Conservation (phyloP, 2,797 vertebrate species). For the Anabacerthia variegaticeps region DNA sequence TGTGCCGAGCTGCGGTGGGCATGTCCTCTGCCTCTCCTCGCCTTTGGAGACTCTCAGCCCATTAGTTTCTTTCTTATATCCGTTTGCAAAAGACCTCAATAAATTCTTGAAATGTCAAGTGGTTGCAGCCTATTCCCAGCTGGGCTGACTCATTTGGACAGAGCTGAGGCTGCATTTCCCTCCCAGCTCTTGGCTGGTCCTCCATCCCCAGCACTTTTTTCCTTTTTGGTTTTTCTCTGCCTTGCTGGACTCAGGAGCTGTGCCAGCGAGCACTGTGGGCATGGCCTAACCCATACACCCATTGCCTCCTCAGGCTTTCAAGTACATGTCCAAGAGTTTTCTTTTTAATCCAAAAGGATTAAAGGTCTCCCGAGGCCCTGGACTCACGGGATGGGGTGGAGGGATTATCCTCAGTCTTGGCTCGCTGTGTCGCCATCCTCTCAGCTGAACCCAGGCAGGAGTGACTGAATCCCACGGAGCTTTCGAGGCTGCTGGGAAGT, state of each 20-base stretch:
- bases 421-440: not conserved
- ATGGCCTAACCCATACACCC: not conserved
- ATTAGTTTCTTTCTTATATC: slow-evolving; percentile 54
- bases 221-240: not conserved
- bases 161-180: slow-evolving; percentile 14
- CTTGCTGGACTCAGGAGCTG: not conserved
- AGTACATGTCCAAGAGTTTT: not conserved
- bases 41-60: slow-evolving; percentile 35
- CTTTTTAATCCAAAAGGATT: slow-evolving; percentile 27
- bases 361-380: not conserved
- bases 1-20: not conserved
- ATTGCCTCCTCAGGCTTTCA: not conserved
- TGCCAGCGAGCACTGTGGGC: not conserved
- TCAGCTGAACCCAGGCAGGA: not conserved
- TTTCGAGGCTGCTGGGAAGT: not conserved
- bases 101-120: slow-evolving; percentile 53
- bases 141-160: slow-evolving; percentile 32
- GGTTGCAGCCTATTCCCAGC: slow-evolving; percentile 51
- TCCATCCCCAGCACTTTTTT: slow-evolving; percentile 7
- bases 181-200: slow-evolving; percentile 35
- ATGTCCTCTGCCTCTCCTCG: not conserved
- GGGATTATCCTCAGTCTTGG: slow-evolving; percentile 19
- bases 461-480: not conserved
- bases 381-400: not conserved
- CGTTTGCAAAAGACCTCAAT: slow-evolving; percentile 56